Evolutionary conservation across 2,888 invertebrate species (phyloP).

Genomic region (Gortyna flavago): DNA sequence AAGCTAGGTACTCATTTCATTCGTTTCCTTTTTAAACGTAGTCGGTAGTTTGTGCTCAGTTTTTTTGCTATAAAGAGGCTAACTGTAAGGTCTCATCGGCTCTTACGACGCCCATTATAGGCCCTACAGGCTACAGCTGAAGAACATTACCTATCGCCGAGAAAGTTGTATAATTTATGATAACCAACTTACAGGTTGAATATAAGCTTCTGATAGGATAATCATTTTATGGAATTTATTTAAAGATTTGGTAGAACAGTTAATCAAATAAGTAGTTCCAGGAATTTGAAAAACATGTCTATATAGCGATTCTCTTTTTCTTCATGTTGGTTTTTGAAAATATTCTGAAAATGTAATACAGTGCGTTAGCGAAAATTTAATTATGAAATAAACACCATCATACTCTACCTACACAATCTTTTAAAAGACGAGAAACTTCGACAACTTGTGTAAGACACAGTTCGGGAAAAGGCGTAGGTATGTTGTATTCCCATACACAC

Average conservation of each 20-base stretch:
- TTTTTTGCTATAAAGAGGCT: background rate
- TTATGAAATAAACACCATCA: background rate
- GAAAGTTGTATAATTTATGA: background rate
- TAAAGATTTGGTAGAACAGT: background rate
- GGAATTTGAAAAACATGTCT: constrained; percentile 4
- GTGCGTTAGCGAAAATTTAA: background rate
- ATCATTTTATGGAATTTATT: background rate
- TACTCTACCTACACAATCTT: background rate
- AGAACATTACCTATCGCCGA: background rate
- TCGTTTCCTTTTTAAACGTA: background rate
- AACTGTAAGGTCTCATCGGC: background rate
- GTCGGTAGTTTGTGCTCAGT: background rate
- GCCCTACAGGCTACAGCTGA: background rate
- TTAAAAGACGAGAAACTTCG: background rate
- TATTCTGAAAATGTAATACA: constrained; percentile 7
- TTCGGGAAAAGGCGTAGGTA: background rate
- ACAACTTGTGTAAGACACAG: background rate
- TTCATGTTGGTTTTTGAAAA: constrained; percentile 2
- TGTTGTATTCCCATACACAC: background rate
- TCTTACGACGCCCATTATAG: background rate
- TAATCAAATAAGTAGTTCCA: background rate
- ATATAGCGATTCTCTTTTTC: constrained; percentile 10
- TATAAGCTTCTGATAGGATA: background rate
- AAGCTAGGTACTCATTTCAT: background rate
- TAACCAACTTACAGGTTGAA: background rate